Evolutionary conservation across 2,888 invertebrate genomes (phyloP).

Genomic region (Acleris laterana): DNA sequence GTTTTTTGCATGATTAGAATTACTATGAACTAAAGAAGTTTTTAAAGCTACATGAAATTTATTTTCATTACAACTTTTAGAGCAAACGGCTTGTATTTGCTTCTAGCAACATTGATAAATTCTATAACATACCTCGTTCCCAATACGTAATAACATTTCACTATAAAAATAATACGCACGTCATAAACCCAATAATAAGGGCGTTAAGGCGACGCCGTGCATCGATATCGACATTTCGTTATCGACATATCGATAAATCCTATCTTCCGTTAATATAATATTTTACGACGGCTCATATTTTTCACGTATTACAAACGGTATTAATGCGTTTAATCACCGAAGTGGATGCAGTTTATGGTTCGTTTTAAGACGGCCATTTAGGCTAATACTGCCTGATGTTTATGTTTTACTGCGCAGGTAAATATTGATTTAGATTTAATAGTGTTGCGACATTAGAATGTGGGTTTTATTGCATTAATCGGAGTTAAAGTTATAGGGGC

Average conservation of each 20-base stretch:
- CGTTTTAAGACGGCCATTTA: slow-evolving; percentile 29
- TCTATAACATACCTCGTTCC: too few relatives aligned
- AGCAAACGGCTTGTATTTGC: too few relatives aligned
- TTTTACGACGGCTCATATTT: slow-evolving; percentile 39
- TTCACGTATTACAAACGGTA: slow-evolving; percentile 33
- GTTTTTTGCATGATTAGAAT: too few relatives aligned
- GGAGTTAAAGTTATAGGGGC: slow-evolving; percentile 8
- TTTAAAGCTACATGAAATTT: too few relatives aligned
- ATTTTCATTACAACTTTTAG: too few relatives aligned
- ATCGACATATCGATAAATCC: slow-evolving; percentile 40
- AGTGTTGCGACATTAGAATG: slow-evolving; percentile 31
- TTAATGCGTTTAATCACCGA: slow-evolving; percentile 40
- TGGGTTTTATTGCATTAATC: slow-evolving; percentile 14
- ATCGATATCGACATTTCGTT: slow-evolving; percentile 6
- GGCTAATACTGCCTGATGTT: slow-evolving; percentile 34
- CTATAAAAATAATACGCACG: slow-evolving; percentile 45
- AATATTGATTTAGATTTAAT: slow-evolving; percentile 33
- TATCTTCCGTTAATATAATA: slow-evolving; percentile 44
- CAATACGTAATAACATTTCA: slow-evolving; percentile 36
- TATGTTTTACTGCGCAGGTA: slow-evolving; percentile 19
- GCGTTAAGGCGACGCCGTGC: slow-evolving; percentile 53
- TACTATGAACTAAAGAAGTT: too few relatives aligned
- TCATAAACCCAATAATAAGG: slow-evolving; percentile 58
- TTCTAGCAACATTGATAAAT: too few relatives aligned
- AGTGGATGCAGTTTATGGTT: slow-evolving; percentile 39